Base-by-base conservation (phyloP, 2,888 invertebrate species). In the Leptinotarsa juncta region DNA sequence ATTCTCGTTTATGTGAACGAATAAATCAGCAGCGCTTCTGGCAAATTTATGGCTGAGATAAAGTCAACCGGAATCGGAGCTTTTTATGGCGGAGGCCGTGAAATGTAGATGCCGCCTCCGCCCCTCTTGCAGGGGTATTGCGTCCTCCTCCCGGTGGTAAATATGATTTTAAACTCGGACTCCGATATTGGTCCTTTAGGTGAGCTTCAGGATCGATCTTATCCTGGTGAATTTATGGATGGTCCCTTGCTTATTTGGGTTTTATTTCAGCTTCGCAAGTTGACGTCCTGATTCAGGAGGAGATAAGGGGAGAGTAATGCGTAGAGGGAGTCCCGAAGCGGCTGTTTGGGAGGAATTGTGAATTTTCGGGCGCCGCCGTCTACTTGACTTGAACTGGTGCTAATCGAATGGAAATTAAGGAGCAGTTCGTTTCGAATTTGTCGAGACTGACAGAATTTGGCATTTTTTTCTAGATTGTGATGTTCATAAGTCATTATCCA, bases 21-120 rank as follows among this genome's bases (percentile, higher is more conserved):
- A 88, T 88, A 88, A 88, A 88, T 88, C 88, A 88, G 88, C 84
- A 86, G 86, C 86, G 88, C 87, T 88, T 88, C 88, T 88, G 88
- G 87, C 88, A 87, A 88, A 88, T 88, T 88, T 88, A 88, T 88
- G 84, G 87, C 85, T 85, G 82, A 88, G 88, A 88, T 88, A 88
- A 88, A 88, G 88, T 88, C 88, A 87, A 85, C 87, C 87, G 84
- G 87, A 86, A 87, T 87, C 87, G 87, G 86, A 85, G 88, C 87
- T 88, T 88, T 88, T 88, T 88, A 88, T 87, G 87, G 85, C 80
- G 83, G 86, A 84, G 86, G 85, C 85, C 86, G 87, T 88, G 88
- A 88, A 88, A 88, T 88, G 87, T 87, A 88, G 73, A 74, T 74
- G 72, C 74, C 66, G 76, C 79, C 71, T 69, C 74, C 70, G 70